Evolutionary conservation across 2,113 vertebrate species (phyloP), one percentile per base, ranked within the genome.

Genomic region (Beaufortia kweichowensis): DNA sequence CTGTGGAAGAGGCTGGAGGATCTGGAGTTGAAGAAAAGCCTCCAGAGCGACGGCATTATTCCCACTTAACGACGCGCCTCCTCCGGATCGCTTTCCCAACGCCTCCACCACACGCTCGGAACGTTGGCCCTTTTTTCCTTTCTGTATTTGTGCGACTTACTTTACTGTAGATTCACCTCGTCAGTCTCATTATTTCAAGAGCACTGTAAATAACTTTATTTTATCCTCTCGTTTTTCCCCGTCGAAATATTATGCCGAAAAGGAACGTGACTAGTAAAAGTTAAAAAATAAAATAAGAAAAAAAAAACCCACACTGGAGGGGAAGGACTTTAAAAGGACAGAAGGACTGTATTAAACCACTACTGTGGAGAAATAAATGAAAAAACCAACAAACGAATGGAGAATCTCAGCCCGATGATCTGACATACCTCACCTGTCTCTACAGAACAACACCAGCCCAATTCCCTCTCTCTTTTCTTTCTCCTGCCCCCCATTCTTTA

Each of bases 1-100:
- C 90, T 99, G 79, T 99, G 97, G 97, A 99, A 96, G 92, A 98
- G 96, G 93, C 91, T 99, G 92, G 96, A 96, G 91, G 97, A 98
- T 89, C 91, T 99, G 93, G 96, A 99, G 92, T 92, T 98, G 91
- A 98, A 98, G 93, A 90, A 95, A 91, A 96, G 96, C 93, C 95
- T 97, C 91, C 93, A 93, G 90, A 96, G 94, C 82, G 95, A 98
- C 84, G 95, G 95, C 79, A 96, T 98, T 92, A 98, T 99, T 91
- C 96, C 96, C 80, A 96, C 95, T 95, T 98, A 99, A 97, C 95
- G 81, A 92, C 87, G 91, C 85, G 85, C 74, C 33, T 59, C 78
- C 48, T 26, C 62, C 31, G 12, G 11, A 24, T 4, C 76, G 64
- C n/a, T 68, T 77, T 68, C 33, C 31, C 67, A 33, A 29, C 28